Base-by-base conservation (phyloP, 53 echinoderm and acorn worm species). In the Holothuria leucospilota region DNA sequence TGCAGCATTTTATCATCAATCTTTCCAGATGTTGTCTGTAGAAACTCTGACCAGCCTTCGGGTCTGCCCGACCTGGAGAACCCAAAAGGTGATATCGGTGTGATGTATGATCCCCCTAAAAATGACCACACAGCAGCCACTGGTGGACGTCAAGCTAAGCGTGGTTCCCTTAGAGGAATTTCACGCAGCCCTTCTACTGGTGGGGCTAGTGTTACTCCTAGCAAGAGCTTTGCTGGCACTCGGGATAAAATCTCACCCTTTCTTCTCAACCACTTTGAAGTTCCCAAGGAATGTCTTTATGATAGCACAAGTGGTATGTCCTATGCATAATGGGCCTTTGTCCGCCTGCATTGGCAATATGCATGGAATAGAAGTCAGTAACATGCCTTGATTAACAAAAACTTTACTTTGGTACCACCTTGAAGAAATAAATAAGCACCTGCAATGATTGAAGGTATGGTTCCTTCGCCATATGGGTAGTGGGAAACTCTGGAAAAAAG, bases 261-360 rank as follows among this genome's bases (percentile, higher is more conserved):
- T 59, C 52, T 51, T 21, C 24, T 23, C 78, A 78, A 29, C 78
- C 53, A 29, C 8, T 24, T 51, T 20, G 78, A 78, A 29, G 78
- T 78, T 29, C 78, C 78, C 15, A 78, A 78, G 21, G 78, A 78
- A 56, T 78, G 78, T 56, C 59, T 78, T 20, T 78, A 78, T 59
- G 78, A 78, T 56, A 78, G 78, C 28, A 51, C 78, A 52, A 56
- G 78, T 28, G 78, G 78, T 78, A 78, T 52, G 78, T 78, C 51
- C 49, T 41, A 49, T 41, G 72, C 56, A 56, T 18, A 12, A 56
- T 56, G 56, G 56, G 56, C 56, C 56, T 56, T 56, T 56, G 56
- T 56, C 1, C 56, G 1, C 56, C 16, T 18, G 56, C 56, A 56
- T 56, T 56, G 56, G 8, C 6, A 16, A 16, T 16, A 56, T 56